Conservation (phyloP, 2,113 vertebrate species). For the Aegithalos caudatus region DNA sequence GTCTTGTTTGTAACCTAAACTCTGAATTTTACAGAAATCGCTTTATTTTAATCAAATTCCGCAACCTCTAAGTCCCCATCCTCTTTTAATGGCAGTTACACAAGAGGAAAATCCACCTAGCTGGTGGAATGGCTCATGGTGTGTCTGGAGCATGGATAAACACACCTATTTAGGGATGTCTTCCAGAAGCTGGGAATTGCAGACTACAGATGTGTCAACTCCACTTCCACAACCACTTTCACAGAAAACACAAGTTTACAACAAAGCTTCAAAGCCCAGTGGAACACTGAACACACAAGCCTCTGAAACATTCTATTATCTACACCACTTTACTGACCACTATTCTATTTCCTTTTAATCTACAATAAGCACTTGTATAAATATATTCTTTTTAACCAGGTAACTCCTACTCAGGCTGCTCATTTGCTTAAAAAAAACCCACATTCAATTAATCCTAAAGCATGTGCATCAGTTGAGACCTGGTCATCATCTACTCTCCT, state of each 20-base stretch:
- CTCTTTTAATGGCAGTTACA: not conserved
- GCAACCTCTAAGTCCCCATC: not conserved
- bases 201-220: not conserved
- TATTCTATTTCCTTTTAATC: not conserved
- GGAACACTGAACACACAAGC: not conserved
- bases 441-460: not conserved
- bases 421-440: not conserved
- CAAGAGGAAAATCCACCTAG: not conserved
- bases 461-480: accelerated
- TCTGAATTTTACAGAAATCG: not conserved
- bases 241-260: not conserved
- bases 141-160: not conserved
- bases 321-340: not conserved
- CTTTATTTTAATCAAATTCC: not conserved
- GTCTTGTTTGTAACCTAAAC: not conserved
- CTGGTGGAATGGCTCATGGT: not conserved
- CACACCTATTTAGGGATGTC: accelerated
- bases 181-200: not conserved
- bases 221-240: not conserved
- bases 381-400: not conserved
- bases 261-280: not conserved
- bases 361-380: not conserved
- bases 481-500: not conserved
- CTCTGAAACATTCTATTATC: not conserved
- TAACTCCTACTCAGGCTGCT: not conserved